Percentiles rank a stretch among this genome's conserved stretches.
phyloP scores from a whole-genome alignment of 1,140 invertebrate genomes.

The Forficula auricularia region DNA sequence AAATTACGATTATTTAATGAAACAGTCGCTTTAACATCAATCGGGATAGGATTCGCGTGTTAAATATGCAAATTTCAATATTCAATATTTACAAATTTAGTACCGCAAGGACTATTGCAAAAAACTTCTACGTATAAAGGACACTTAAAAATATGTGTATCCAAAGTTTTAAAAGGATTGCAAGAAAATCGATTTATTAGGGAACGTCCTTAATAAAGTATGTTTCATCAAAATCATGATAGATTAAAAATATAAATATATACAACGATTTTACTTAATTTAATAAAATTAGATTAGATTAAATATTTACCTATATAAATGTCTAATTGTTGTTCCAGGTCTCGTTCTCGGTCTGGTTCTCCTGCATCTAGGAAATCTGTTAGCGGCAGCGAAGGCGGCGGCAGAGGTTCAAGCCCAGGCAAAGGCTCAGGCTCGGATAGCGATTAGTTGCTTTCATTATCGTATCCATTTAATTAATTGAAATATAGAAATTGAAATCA shows the following conservation, averaged over 20 bases:
- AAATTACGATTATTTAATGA: no score
- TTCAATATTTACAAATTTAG: no score
- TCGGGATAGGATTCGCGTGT: no score
- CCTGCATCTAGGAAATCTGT: constrained; percentile 32
- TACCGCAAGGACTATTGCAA: no score
- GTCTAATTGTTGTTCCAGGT: neutral
- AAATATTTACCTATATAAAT: neutral
- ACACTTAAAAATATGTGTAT: no score
- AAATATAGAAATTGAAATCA: no score
- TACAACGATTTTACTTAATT: neutral
- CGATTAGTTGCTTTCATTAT: neutral
- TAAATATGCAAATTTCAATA: no score
- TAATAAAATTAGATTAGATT: neutral
- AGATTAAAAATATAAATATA: neutral
- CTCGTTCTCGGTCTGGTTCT: constrained; percentile 28
- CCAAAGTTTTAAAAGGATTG: no score
- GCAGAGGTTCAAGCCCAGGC: constrained; percentile 2
- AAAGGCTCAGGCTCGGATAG: constrained; percentile 11
- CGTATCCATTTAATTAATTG: no score
- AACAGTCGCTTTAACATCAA: no score
- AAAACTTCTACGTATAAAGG: no score
- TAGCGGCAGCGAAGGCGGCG: constrained; percentile 29
- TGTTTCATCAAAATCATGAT: neutral
- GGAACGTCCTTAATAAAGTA: constrained; percentile 12
- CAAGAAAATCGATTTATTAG: no score